Conservation (phyloP, 2,888 invertebrate species). For the Cataglyphis livida region DNA sequence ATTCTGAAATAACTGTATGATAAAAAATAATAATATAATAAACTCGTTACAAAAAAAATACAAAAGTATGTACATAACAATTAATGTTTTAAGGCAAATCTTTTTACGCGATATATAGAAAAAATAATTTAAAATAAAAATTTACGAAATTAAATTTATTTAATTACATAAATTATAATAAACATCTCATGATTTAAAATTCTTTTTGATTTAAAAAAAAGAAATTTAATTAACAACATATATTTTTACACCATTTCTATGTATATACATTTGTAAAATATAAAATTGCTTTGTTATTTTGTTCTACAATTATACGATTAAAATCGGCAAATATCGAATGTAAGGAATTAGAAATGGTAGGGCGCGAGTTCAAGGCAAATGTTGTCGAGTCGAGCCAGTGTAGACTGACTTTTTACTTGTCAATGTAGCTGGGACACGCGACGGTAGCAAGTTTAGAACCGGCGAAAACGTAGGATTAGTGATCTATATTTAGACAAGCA, state of each 20-base stretch:
- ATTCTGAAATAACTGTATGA: background rate
- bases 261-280: background rate
- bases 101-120: background rate
- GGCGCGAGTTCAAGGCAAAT: constrained; percentile 47
- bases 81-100: background rate
- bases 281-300: constrained; percentile 4
- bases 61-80: background rate
- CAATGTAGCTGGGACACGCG: constrained; percentile 63
- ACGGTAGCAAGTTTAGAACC: constrained; percentile 68
- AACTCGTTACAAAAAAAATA: background rate
- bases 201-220: background rate
- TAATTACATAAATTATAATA: constrained; percentile 10
- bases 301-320: background rate
- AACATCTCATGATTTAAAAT: background rate
- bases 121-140: background rate
- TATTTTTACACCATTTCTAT: background rate
- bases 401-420: constrained; percentile 51
- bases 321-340: constrained; percentile 33
- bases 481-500: constrained; percentile 79
- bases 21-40: background rate
- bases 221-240: too few species aligned
- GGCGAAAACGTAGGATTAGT: constrained; percentile 73
- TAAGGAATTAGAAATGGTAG: background rate
- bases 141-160: background rate
- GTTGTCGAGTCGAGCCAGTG: constrained; percentile 21